A percentile compares a stretch with the other conserved stretches of the same genome.
Conservation (phyloP, 1,140 invertebrate genomes). For the Papilio glaucus region DNA sequence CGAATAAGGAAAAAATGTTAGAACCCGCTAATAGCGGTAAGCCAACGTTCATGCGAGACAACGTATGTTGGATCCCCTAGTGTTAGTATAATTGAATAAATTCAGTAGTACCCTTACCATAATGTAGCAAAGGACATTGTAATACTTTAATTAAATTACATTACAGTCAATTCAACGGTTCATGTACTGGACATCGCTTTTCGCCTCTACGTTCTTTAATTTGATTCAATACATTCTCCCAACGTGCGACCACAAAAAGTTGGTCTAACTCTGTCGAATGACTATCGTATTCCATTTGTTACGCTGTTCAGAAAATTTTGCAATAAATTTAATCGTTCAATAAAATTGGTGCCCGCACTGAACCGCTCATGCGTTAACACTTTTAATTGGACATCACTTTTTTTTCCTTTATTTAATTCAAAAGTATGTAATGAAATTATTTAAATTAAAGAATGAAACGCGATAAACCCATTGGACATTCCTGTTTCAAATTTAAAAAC, state of each 20-base stretch:
- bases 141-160: slow-evolving; percentile 68
- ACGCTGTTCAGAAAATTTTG: slow-evolving; percentile 81
- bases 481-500: no score
- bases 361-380: slow-evolving; percentile 67
- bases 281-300: slow-evolving; percentile 76
- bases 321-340: slow-evolving; percentile 83
- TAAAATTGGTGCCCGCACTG: slow-evolving; percentile 73
- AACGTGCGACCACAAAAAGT: slow-evolving; percentile 72
- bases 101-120: no score
- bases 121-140: slow-evolving; percentile 24
- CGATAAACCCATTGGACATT: no score
- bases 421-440: slow-evolving; percentile 9
- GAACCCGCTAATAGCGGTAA: no score
- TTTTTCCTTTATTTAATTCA: slow-evolving; percentile 57
- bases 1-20: no score
- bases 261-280: slow-evolving; percentile 57
- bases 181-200: slow-evolving; percentile 57
- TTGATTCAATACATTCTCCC: slow-evolving; percentile 71
- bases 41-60: no score
- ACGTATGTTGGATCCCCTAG: no score
- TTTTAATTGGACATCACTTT: slow-evolving; percentile 74
- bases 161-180: slow-evolving; percentile 38
- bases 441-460: background rate
- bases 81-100: no score
- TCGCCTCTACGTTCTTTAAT: slow-evolving; percentile 64